Percentiles rank a stretch among this genome's conserved stretches.
Conservation (phyloP, 2,113 vertebrate genomes). For the Pelobates fuscus region DNA sequence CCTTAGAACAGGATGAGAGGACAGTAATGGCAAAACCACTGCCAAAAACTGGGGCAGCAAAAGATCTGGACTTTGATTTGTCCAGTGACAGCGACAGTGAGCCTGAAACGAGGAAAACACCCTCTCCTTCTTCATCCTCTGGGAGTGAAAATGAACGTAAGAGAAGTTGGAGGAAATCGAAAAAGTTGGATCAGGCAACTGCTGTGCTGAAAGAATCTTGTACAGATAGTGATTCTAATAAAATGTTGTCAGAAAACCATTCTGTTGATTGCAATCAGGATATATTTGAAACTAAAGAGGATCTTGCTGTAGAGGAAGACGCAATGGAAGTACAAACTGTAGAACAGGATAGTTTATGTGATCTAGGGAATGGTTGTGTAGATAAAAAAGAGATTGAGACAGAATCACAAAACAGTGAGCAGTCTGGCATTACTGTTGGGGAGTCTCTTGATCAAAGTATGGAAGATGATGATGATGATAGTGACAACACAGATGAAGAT, state of each 20-base stretch:
- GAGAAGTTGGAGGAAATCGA: conserved; percentile 56
- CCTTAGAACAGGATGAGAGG: conserved; percentile 47
- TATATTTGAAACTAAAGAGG: conserved; percentile 61
- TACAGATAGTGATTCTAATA: not conserved
- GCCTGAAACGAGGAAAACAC: conserved; percentile 63
- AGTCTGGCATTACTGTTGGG: conserved; percentile 88
- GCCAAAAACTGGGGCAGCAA: conserved; percentile 49
- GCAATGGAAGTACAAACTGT: conserved; percentile 32
- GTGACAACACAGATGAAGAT: conserved; percentile 81
- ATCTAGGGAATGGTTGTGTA: conserved; percentile 80
- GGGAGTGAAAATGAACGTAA: conserved; percentile 72
- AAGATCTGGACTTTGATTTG: conserved; percentile 86
- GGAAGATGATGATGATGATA: conserved; percentile 84
- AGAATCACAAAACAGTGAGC: conserved; percentile 93
- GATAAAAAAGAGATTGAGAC: conserved; percentile 89
- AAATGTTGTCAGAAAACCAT: conserved; percentile 43
- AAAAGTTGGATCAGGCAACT: conserved; percentile 49
- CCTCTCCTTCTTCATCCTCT: conserved; percentile 58
- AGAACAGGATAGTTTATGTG: conserved; percentile 69
- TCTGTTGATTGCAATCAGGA: conserved; percentile 57
- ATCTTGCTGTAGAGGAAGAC: conserved; percentile 9
- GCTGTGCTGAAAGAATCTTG: conserved; percentile 23
- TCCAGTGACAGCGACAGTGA: conserved; percentile 89
- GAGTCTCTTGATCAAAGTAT: conserved; percentile 91
- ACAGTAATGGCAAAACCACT: conserved; percentile 42